Evolutionary conservation across 2,113 vertebrate species (phyloP).

Genomic region (Nipponia nippon): DNA sequence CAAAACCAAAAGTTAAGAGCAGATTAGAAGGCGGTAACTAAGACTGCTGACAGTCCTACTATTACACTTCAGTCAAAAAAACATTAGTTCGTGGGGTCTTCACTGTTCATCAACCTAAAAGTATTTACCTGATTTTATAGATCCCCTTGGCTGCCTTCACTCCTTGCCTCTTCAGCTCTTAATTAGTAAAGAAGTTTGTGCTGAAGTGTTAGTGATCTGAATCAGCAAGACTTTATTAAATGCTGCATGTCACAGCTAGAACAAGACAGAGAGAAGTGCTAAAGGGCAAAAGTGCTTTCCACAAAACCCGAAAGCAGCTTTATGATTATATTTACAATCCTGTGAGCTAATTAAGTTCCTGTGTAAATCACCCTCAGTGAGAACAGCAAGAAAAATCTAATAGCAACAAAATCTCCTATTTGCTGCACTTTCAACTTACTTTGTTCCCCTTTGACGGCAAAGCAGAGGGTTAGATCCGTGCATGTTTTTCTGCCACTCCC

Average conservation of each 20-base stretch:
- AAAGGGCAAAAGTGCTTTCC: constrained; percentile 40
- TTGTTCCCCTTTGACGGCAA: background rate
- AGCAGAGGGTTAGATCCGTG: background rate
- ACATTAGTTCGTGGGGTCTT: background rate
- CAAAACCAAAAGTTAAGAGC: background rate
- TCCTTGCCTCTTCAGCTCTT: constrained; percentile 25
- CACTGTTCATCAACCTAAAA: background rate
- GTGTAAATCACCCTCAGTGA: constrained; percentile 24
- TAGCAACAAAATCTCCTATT: constrained; percentile 1
- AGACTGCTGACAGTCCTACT: background rate
- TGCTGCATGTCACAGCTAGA: constrained; percentile 36
- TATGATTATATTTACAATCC: constrained; percentile 33
- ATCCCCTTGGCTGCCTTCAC: constrained; percentile 1
- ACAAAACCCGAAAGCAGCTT: background rate
- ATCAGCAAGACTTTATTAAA: constrained; percentile 57
- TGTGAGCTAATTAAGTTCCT: constrained; percentile 18
- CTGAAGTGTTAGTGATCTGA: constrained; percentile 28
- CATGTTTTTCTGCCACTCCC: background rate
- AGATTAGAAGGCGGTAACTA: background rate
- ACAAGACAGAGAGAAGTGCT: constrained; percentile 30
- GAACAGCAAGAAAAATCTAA: constrained; percentile 15
- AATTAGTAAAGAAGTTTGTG: constrained; percentile 31
- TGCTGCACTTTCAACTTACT: background rate
- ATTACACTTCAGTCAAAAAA: background rate
- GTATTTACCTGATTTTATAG: constrained; percentile 1